phyloP scores from a whole-genome alignment of 2,113 vertebrate genomes.

The Cisticola juncidis region DNA sequence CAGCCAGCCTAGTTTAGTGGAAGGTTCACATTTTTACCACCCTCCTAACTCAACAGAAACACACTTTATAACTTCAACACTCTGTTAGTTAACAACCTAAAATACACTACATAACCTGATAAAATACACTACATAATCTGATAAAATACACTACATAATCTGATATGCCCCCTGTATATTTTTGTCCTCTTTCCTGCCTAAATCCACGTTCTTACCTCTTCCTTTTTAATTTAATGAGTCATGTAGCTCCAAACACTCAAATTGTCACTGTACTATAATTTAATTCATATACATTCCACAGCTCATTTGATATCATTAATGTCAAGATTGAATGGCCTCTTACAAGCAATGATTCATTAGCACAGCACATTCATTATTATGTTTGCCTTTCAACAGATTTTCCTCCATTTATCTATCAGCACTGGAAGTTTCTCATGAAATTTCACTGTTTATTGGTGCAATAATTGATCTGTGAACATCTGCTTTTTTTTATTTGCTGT shows the following conservation, averaged over 20 bases:
- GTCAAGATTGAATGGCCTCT: neutral
- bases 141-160: neutral
- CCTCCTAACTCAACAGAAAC: neutral
- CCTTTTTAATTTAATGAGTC: neutral
- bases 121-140: neutral
- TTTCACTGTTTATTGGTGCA: neutral
- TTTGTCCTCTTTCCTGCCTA: neutral
- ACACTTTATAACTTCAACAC: neutral
- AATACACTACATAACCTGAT: neutral
- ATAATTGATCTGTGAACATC: neutral
- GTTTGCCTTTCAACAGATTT: constrained; percentile 15
- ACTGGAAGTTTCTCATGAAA: neutral
- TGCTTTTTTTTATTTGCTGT: neutral
- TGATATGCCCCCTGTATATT: neutral
- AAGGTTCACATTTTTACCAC: neutral
- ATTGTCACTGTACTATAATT: neutral
- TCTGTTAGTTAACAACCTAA: neutral
- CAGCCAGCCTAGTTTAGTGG: neutral
- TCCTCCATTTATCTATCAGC: neutral
- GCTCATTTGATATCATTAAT: constrained; percentile 30
- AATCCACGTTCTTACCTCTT: neutral
- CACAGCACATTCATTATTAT: neutral
- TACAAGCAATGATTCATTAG: constrained; percentile 32
- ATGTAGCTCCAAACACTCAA: neutral
- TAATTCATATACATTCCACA: constrained; percentile 32